phyloP scores from a whole-genome alignment of 2,797 vertebrate genomes.

The Labroides dimidiatus region DNA sequence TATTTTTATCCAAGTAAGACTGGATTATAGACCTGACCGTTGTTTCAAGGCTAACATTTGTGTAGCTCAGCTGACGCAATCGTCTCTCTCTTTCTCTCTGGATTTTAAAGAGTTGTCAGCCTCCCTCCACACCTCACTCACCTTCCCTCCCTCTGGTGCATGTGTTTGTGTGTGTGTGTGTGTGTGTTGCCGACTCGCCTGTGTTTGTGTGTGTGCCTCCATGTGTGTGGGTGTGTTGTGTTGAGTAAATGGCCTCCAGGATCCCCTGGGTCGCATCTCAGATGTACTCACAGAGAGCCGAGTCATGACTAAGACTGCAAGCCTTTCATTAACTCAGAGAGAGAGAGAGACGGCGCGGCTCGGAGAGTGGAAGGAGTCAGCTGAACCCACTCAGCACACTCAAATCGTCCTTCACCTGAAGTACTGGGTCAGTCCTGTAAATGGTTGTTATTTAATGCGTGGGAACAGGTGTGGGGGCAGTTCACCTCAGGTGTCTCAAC shows the following conservation, averaged over 20 bases:
- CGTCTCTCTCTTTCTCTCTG: conserved; percentile 8
- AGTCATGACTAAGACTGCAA: conserved; percentile 74
- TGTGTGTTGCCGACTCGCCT: conserved; percentile 6
- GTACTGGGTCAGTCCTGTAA: neutral
- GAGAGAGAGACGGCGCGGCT: conserved; percentile 3
- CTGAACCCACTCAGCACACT: conserved; percentile 4
- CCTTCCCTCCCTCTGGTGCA: conserved; percentile 31
- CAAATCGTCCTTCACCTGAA: conserved; percentile 21
- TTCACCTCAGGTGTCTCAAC: neutral
- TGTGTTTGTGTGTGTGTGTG: conserved; percentile 41
- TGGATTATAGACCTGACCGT: neutral
- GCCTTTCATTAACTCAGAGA: conserved; percentile 55
- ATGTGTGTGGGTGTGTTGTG: conserved; percentile 59
- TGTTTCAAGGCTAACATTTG: neutral
- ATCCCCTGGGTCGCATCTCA: conserved; percentile 71
- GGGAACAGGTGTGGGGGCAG: neutral
- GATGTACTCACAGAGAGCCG: conserved; percentile 80
- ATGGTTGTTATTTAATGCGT: neutral
- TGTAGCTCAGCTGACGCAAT: no score
- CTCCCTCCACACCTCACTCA: conserved; percentile 7
- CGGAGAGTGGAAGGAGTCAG: conserved; percentile 40
- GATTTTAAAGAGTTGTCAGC: conserved; percentile 15
- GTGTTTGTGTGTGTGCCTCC: conserved; percentile 44
- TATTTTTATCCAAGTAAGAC: no score
- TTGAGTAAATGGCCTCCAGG: conserved; percentile 72